These are phyloP conservation scores for Aporophyla nigra DNA, from an alignment of 2,888 invertebrate genomes.

Conservation along the genomic window DNA sequence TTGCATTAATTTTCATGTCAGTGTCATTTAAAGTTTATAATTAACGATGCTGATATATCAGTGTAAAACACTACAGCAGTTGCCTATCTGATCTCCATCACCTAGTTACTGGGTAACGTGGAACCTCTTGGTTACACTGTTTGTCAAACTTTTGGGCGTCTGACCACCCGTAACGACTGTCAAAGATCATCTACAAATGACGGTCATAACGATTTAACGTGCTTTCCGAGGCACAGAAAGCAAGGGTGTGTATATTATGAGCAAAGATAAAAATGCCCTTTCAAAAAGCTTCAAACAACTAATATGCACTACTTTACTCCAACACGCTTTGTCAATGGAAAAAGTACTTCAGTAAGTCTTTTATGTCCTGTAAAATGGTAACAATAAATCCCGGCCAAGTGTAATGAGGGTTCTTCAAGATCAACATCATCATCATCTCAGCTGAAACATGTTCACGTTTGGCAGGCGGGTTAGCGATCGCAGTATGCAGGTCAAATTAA, in stretches of 20 bases:
- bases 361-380: no score
- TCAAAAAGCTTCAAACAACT: not conserved
- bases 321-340: slow-evolving; percentile 1
- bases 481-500: no score
- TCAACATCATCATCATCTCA: no score
- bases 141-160: not conserved
- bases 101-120: not conserved
- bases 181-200: not conserved
- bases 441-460: no score
- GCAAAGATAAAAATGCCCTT: not conserved
- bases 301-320: not conserved
- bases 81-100: not conserved
- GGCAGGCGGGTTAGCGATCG: no score
- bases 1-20: no score
- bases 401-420: no score
- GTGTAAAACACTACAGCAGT: not conserved
- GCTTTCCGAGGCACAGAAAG: not conserved
- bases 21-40: no score
- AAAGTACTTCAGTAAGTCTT: not conserved
- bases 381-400: no score
- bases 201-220: not conserved
- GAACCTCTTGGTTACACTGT: not conserved
- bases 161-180: no score
- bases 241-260: not conserved
- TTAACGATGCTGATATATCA: no score